Base-by-base conservation (phyloP, 2,888 invertebrate species). In the Lagria hirta region DNA sequence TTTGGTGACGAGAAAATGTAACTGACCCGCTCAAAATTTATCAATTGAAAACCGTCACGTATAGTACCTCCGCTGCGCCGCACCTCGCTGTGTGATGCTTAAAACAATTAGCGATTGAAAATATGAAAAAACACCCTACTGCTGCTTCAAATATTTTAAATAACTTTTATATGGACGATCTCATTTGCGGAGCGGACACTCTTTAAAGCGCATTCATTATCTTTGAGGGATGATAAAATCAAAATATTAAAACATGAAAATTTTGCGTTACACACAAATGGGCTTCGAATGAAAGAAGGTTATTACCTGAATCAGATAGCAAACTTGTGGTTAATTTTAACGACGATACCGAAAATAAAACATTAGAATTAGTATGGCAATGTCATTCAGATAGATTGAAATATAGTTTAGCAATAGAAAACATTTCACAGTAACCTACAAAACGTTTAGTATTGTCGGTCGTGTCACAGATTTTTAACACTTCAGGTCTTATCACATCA, bases 111-210 rank as follows among this genome's bases (percentile, higher is more conserved):
- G n/a, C n/a, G n/a, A n/a, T n/a, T n/a, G n/a, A n/a, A n/a, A n/a
- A 28, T 22, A 13, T 10, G 7, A 12, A 24, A 6, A 29, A 7
- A n/a, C 23, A 6, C 29, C 35, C 38, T 15, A 22, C 16, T 10
- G 24, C 23, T 13, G 10, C 14, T 14, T 7, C 14, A 16, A 29
- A 27, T 7, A 43, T 49, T 11, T 2, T 20, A 26, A 18, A 17
- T 5, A 23, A 45, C 29, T 45, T 45, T 10, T 49, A 49, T 32
- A 35, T 45, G 16, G 49, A 49, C 11, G 49, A 45, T 22, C 23
- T 45, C n/a, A n/a, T 49, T 6, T 13, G 33, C 6, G 43, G 49
- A n/a, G 23, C 18, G 7, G 15, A 32, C 5, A 27, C 38, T 7
- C 23, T 29, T 1, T 11, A 38, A 8, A 40, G 44, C 2, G 20